These are phyloP conservation scores for Cyprinodon diabolis DNA, from an alignment of 2,797 vertebrate species.

Conservation along the genomic window DNA sequence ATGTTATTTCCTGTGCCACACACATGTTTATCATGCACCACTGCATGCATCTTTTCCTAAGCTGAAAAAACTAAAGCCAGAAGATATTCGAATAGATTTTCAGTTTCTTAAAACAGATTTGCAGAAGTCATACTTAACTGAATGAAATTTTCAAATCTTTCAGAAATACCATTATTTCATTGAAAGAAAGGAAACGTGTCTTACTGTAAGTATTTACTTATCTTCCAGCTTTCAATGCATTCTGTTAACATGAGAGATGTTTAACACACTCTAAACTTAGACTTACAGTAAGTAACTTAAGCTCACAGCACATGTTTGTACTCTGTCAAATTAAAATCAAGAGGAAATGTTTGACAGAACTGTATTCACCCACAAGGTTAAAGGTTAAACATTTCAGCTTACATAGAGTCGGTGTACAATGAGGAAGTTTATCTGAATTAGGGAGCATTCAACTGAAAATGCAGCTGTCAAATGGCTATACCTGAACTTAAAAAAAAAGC, in stretches of 20 bases:
- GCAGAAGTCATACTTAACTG: not conserved
- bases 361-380: constrained; percentile 2
- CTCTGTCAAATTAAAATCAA: too few species aligned
- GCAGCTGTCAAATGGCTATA: constrained; percentile 30
- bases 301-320: too few species aligned
- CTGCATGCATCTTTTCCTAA: not conserved
- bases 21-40: not conserved
- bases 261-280: not conserved
- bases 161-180: not conserved
- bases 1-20: constrained; percentile 14
- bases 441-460: constrained; percentile 26
- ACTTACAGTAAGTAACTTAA: not conserved
- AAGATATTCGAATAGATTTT: too few species aligned
- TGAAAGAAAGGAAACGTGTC: not conserved
- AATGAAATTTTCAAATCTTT: not conserved
- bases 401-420: not conserved
- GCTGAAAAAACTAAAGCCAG: not conserved
- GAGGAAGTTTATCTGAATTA: constrained; percentile 45
- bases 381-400: not conserved
- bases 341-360: not conserved
- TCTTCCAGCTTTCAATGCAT: not conserved
- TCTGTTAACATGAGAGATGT: not conserved
- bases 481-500: constrained; percentile 12
- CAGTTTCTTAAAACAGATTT: not conserved
- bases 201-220: too few species aligned